A percentile compares a stretch with the other conserved stretches of the same genome.
phyloP scores from a whole-genome alignment of 2,113 vertebrate species.

The Gymnarchus niloticus region DNA sequence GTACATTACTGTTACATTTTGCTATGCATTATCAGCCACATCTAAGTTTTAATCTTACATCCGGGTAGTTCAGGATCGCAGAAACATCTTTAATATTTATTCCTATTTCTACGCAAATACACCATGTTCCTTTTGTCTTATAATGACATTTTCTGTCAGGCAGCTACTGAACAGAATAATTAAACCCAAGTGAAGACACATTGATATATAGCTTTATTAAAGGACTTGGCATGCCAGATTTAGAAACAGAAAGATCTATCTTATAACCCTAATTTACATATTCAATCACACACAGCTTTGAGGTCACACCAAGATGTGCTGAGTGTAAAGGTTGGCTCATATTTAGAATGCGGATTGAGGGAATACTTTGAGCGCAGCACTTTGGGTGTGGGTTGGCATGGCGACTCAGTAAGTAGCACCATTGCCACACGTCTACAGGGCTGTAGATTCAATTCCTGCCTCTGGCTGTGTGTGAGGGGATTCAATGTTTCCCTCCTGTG shows the following conservation, averaged over 20 bases:
- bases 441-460: background rate
- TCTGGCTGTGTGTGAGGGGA: background rate
- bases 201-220: conserved; percentile 2
- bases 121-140: background rate
- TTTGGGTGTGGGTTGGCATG: background rate
- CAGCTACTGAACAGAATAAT: conserved; percentile 12
- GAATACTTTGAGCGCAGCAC: background rate
- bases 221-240: background rate
- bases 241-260: background rate
- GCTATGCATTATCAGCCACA: background rate
- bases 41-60: background rate
- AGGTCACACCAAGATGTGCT: background rate
- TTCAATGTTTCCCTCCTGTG: background rate
- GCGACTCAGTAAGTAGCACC: background rate
- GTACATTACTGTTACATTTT: background rate
- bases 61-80: background rate
- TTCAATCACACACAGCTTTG: background rate
- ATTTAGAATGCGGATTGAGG: background rate
- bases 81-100: background rate
- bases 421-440: too few species aligned
- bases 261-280: conserved; percentile 1
- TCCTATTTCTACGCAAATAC: background rate
- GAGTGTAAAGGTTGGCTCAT: background rate
- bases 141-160: conserved; percentile 7
- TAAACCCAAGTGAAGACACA: conserved; percentile 6